phyloP scores from a whole-genome alignment of 2,113 vertebrate species.

The Sebastes fasciatus region DNA sequence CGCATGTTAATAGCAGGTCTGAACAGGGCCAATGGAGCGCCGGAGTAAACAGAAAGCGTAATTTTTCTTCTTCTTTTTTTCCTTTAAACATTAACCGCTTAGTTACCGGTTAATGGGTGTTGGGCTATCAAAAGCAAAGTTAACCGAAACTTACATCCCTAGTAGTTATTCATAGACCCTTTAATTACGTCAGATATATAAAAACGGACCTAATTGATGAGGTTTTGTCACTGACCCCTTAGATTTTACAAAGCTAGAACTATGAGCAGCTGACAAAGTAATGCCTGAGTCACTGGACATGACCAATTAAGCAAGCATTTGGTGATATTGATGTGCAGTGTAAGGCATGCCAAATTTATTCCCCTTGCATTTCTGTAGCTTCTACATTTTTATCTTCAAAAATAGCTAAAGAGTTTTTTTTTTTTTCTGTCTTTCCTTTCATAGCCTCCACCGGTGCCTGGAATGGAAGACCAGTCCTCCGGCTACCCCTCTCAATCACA shows the following conservation, averaged over 20 bases:
- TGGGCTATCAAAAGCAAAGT: too few relatives aligned
- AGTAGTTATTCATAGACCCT: not conserved
- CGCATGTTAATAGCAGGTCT: too few relatives aligned
- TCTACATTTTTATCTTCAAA: too few relatives aligned
- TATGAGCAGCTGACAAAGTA: not conserved
- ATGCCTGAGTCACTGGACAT: not conserved
- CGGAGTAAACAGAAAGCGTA: too few relatives aligned
- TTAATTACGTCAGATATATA: not conserved
- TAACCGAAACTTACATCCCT: too few relatives aligned
- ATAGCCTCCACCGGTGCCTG: slow-evolving; percentile 80
- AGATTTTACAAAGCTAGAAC: not conserved
- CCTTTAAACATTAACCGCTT: too few relatives aligned
- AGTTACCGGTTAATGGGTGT: too few relatives aligned
- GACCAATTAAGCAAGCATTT: not conserved
- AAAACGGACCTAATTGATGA: not conserved
- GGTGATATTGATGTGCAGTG: not conserved
- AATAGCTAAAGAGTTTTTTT: not conserved
- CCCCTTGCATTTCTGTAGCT: not conserved
- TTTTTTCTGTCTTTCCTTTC: not conserved
- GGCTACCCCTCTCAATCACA: slow-evolving; percentile 82
- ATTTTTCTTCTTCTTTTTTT: too few relatives aligned
- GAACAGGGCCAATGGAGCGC: too few relatives aligned
- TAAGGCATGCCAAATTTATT: not conserved
- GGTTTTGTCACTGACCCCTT: not conserved
- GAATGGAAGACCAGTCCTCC: slow-evolving; percentile 81